These are phyloP conservation scores for Indri indri DNA, from an alignment of 2,113 vertebrate species.

Conservation along the genomic window DNA sequence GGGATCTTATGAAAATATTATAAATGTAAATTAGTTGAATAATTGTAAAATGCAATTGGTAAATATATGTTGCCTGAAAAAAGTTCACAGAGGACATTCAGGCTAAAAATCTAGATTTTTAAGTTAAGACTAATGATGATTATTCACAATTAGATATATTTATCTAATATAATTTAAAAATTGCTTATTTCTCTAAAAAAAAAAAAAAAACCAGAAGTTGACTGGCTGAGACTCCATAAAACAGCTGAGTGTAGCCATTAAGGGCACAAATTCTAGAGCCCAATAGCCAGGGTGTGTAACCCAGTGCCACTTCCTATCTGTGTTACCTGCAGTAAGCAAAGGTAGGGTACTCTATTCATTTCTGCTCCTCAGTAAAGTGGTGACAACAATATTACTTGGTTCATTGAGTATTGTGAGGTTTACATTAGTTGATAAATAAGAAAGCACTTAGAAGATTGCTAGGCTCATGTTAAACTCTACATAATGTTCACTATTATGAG, in stretches of 20 bases:
- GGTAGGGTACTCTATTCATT: background rate
- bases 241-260: accelerated
- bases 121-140: background rate
- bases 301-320: too few relatives aligned
- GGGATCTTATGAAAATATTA: slow-evolving; percentile 49
- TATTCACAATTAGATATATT: background rate
- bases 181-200: background rate
- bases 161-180: background rate
- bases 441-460: background rate
- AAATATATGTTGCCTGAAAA: slow-evolving; percentile 25
- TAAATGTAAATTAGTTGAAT: slow-evolving; percentile 58
- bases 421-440: background rate
- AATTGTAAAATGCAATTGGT: slow-evolving; percentile 57
- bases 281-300: accelerated
- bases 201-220: background rate
- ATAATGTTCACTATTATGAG: background rate
- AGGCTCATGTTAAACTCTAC: background rate
- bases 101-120: background rate
- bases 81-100: slow-evolving; percentile 39
- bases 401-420: background rate
- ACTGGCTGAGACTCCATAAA: background rate
- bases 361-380: background rate
- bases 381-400: background rate
- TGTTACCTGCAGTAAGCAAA: background rate
- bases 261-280: background rate